Base-by-base conservation (phyloP, 1,140 invertebrate genomes). In the Musca domestica region DNA sequence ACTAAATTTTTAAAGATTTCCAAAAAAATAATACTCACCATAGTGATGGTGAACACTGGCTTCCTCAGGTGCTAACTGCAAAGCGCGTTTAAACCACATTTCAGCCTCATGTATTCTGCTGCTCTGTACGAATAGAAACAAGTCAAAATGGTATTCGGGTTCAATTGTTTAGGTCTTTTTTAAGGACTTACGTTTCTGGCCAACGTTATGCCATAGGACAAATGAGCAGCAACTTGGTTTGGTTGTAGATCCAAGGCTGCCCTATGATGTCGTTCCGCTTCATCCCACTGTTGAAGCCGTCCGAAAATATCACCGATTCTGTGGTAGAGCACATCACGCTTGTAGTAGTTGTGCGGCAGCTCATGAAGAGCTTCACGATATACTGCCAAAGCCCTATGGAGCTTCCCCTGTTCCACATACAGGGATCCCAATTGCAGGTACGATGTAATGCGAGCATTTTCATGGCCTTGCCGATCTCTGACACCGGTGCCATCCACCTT, bases 401-500 rank as follows among this genome's bases (percentile, higher is more conserved):
- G 87, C 74, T 90, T 88, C 2, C 92, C 92, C 74, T 95, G 88
- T 74, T 97, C 95, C 15, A 92, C 92, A 74, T 95, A 92, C 23
- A 98, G 86, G 22, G 93, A 88, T 6, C 95, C 96, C 69, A 98
- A 85, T 79, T 98, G 95, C 67, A 97, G 90, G 14, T 98, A 86
- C 3, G 95, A 94, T 4, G 96, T 95, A 41, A 96, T 91, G 72
- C 92, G 88, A 0, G 95, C 95, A 48, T 89, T 89, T 74, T 96
- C 94, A 82, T 98, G 96, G 46, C 93, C 91, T 61, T 90, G 86
- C 23, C 93, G 89, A 82, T 98, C 95, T 73, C 95, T 93, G 4
- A 98, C 87, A 3, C 92, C 90, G 2, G 90, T 87, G 0, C 94
- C 94, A 73, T 96, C 94, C 34, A 97, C 85, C 34, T 89, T 87